Evolutionary conservation across 1,140 invertebrate species (phyloP).

Genomic region (Orussus abietinus): DNA sequence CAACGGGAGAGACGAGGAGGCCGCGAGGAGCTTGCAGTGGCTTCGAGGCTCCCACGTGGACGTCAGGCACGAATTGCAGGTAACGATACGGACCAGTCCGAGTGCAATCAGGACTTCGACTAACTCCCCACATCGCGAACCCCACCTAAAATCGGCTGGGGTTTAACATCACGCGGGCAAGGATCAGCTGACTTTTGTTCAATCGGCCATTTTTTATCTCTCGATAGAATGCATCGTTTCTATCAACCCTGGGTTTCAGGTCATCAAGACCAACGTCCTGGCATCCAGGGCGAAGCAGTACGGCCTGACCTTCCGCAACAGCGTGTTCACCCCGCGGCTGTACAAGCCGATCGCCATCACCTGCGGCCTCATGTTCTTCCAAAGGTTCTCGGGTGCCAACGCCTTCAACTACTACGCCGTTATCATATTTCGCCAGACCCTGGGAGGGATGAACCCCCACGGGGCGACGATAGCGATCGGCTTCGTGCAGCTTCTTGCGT

Average conservation of each 20-base stretch:
- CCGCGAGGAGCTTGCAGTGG: constrained; percentile 71
- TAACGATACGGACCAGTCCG: constrained; percentile 14
- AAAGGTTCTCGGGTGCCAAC: constrained; percentile 76
- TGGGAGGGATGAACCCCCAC: constrained; percentile 77
- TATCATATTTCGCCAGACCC: constrained; percentile 72
- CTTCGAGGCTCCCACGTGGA: constrained; percentile 70
- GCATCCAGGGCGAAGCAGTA: constrained; percentile 49
- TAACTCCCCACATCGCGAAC: background rate
- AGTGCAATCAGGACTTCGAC: background rate
- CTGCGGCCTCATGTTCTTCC: constrained; percentile 81
- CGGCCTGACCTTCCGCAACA: constrained; percentile 51
- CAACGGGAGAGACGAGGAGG: constrained; percentile 71
- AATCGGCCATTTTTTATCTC: background rate
- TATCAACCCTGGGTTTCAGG: constrained; percentile 26
- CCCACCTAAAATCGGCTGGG: too few relatives aligned
- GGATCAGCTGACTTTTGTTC: too few relatives aligned
- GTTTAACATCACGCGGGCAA: too few relatives aligned
- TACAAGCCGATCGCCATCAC: constrained; percentile 72
- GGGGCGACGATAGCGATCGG: constrained; percentile 75
- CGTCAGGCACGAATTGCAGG: constrained; percentile 63
- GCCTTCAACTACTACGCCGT: constrained; percentile 82
- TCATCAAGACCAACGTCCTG: constrained; percentile 50
- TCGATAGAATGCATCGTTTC: too few relatives aligned
- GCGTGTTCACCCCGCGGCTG: constrained; percentile 55
- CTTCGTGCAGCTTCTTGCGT: constrained; percentile 73